A percentile compares a stretch with the other conserved stretches of the same genome.
Evolutionary conservation across 2,888 invertebrate genomes (phyloP).

Genomic region (Seira musarum): DNA sequence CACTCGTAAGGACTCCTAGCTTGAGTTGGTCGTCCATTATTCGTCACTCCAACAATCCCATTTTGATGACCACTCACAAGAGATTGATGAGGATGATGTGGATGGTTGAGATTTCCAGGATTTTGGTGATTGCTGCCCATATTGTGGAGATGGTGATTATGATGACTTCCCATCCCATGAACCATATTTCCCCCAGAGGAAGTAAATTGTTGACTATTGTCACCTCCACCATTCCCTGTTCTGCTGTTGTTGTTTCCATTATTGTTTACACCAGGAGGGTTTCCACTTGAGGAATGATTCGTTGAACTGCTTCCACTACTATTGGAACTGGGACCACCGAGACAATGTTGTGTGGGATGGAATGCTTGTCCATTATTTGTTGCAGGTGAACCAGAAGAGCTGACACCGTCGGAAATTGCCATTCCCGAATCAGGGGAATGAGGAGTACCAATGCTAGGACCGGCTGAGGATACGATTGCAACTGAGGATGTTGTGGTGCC

Average conservation of each 20-base stretch:
- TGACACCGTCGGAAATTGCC: slow-evolving; percentile 75
- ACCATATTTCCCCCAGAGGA: slow-evolving; percentile 41
- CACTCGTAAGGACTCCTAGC: slow-evolving; percentile 89
- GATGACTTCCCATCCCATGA: slow-evolving; percentile 49
- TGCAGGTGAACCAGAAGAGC: slow-evolving; percentile 73
- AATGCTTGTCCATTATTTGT: slow-evolving; percentile 74
- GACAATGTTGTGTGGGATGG: slow-evolving; percentile 73
- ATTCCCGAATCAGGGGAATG: slow-evolving; percentile 72
- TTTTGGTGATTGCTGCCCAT: slow-evolving; percentile 49
- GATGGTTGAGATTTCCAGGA: slow-evolving; percentile 54
- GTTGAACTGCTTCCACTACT: slow-evolving; percentile 58
- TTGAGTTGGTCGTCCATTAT: slow-evolving; percentile 77
- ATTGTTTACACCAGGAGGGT: slow-evolving; percentile 33
- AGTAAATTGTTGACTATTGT: slow-evolving; percentile 51
- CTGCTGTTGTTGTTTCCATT: slow-evolving; percentile 13
- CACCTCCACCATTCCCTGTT: slow-evolving; percentile 26
- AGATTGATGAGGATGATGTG: slow-evolving; percentile 44
- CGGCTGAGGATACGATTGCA: slow-evolving; percentile 64
- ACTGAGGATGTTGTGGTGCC: slow-evolving; percentile 54
- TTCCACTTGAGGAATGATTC: slow-evolving; percentile 47
- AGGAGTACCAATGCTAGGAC: slow-evolving; percentile 64
- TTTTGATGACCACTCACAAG: slow-evolving; percentile 49
- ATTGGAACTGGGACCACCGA: slow-evolving; percentile 63
- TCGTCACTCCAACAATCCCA: slow-evolving; percentile 44
- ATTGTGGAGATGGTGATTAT: slow-evolving; percentile 51